Percentiles rank a stretch among this genome's conserved stretches.
Conservation (phyloP, 2,888 invertebrate genomes). For the Andrena haemorrhoa region DNA sequence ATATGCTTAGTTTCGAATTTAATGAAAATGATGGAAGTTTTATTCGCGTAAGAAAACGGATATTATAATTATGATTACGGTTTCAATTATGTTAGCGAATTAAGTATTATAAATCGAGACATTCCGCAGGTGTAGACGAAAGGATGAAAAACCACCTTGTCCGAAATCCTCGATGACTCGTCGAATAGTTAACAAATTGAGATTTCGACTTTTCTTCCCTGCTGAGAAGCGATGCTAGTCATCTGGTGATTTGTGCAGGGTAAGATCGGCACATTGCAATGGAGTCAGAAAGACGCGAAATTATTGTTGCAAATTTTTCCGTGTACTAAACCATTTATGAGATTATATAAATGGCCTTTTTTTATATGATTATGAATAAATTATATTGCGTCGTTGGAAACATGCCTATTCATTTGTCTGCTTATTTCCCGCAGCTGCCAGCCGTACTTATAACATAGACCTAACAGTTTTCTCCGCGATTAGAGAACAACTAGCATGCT, state of each 20-base stretch:
- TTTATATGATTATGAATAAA: constrained; percentile 83
- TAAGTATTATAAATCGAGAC: constrained; percentile 56
- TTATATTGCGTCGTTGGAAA: constrained; percentile 82
- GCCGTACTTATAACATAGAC: no score
- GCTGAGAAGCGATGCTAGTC: constrained; percentile 70
- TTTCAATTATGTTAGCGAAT: constrained; percentile 58
- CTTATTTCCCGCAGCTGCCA: not conserved
- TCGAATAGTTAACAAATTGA: constrained; percentile 30
- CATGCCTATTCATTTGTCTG: constrained; percentile 31
- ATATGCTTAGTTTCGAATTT: constrained; percentile 70
- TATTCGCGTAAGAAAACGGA: constrained; percentile 52
- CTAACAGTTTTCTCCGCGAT: no score
- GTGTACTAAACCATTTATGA: constrained; percentile 75
- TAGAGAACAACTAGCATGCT: no score
- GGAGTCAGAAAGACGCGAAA: constrained; percentile 58
- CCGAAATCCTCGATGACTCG: constrained; percentile 22
- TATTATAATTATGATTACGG: constrained; percentile 40
- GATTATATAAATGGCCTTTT: constrained; percentile 76
- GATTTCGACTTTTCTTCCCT: constrained; percentile 37
- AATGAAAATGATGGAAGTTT: constrained; percentile 41
- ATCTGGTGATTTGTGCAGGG: constrained; percentile 73
- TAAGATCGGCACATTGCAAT: constrained; percentile 67
- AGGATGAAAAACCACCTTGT: constrained; percentile 6
- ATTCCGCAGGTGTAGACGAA: constrained; percentile 66
- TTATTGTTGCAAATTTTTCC: constrained; percentile 75